Base-by-base conservation (phyloP, 2,113 vertebrate genomes). In the Candoia aspera region DNA sequence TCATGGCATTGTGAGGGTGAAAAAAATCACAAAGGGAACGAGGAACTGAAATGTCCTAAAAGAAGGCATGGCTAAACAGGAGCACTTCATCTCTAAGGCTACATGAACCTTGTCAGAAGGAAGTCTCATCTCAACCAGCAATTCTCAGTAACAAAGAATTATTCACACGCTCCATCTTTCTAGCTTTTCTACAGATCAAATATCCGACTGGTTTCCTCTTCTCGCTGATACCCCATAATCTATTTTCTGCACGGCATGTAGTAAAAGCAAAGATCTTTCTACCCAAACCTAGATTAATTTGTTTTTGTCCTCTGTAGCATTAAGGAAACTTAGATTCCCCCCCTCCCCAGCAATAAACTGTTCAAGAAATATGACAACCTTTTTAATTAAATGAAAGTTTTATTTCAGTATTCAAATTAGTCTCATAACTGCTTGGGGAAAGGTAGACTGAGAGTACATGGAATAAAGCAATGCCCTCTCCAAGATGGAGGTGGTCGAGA, bases 401-500 rank as follows among this genome's bases (percentile, higher is more conserved):
- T 97, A 97, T 97, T 97, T 97, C 96, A 96, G 96, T 97, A 96
- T 97, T 95, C 96, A 96, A 97, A 97, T 97, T 96, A 97, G 95
- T 97, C 88, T 96, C 84, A 83, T 93, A 93, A 92, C 87, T 92
- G 55, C 92, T 59, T 93, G 92, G 68, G 93, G 91, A 91, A 89
- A 95, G 94, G 95, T 73, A 94, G 94, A 93, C 93, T 88, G 94
- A 93, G 88, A 92, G 93, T 95, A 94, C 79, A 84, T 42, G 91
- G 83, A 85, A 91, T 92, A 91, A 13, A 62, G 87, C 17, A 0
- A 54, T 1, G 92, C 90, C 88, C 89, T 93, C 88, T 91, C 73
- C 90, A 64, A 54, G 73, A 68, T 1, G 6, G 55, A 83, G 21
- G 62, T 21, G 55, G 42, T 46, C 54, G 60, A 73, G 60, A 86